Percentiles rank a stretch among this genome's conserved stretches.
phyloP scores from a whole-genome alignment of 2,888 invertebrate genomes.

The Notodonta dromedarius region DNA sequence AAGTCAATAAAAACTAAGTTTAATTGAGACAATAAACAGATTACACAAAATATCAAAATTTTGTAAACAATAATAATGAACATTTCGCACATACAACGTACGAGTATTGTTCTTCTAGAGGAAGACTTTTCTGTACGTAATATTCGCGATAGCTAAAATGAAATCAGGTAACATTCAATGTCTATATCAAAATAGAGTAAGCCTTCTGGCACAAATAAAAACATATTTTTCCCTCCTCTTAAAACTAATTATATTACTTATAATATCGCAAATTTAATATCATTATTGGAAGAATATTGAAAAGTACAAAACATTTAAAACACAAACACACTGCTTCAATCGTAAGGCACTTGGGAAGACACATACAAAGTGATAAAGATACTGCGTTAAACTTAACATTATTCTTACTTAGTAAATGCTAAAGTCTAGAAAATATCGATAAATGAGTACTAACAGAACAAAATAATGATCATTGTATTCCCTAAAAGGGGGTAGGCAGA shows the following conservation, averaged over 20 bases:
- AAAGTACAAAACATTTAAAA: conserved; percentile 13
- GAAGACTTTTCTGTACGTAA: conserved; percentile 11
- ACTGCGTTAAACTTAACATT: background rate
- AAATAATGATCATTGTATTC: background rate
- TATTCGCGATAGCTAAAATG: background rate
- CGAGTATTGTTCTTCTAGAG: background rate
- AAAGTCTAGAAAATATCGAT: conserved; percentile 23
- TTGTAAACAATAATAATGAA: background rate
- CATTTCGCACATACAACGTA: background rate
- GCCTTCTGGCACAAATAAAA: background rate
- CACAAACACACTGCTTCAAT: conserved; percentile 10
- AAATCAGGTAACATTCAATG: background rate
- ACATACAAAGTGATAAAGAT: background rate
- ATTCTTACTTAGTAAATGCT: conserved; percentile 14
- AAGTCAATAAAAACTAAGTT: background rate
- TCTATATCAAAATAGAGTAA: background rate
- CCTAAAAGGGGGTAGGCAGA: too few relatives aligned
- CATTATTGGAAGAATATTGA: conserved; percentile 4
- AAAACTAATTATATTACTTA: background rate
- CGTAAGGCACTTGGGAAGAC: conserved; percentile 38
- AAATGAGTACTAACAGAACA: conserved; percentile 16
- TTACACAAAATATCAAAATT: background rate
- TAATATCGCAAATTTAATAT: conserved; percentile 14
- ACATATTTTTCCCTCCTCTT: background rate
- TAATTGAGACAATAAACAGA: background rate